Percentiles rank a stretch among this genome's conserved stretches.
Conservation (phyloP, 2,113 vertebrate species). For the Bombycilla garrulus region DNA sequence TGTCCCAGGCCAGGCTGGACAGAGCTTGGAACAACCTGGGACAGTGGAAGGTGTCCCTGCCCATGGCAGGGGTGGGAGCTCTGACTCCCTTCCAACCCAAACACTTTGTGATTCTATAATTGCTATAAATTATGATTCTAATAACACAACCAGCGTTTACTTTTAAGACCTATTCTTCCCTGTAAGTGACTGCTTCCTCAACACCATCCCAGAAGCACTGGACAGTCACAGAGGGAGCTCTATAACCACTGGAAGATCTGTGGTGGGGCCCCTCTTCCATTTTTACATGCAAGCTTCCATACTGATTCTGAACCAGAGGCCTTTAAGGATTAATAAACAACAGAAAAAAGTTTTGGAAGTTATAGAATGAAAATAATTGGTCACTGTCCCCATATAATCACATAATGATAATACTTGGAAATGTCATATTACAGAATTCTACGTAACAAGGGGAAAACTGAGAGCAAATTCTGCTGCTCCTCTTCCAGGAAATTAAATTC, state of each 20-base stretch:
- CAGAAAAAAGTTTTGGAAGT: background rate
- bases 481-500: background rate
- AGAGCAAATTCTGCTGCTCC: background rate
- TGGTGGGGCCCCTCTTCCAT: background rate
- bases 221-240: background rate
- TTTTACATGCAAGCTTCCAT: background rate
- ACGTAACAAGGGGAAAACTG: background rate
- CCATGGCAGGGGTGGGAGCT: background rate
- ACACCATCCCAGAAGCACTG: background rate
- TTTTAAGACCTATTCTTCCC: background rate
- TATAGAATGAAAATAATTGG: background rate
- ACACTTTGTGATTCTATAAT: background rate
- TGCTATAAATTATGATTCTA: background rate
- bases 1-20: rapidly evolving
- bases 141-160: background rate
- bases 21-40: rapidly evolving
- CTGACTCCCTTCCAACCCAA: background rate
- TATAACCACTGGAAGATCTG: rapidly evolving
- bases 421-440: background rate
- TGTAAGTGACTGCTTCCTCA: background rate
- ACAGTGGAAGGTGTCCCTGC: background rate
- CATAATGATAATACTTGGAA: background rate
- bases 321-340: background rate
- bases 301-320: background rate
- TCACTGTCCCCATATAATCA: background rate